These are phyloP conservation scores for Hypothenemus hampei DNA, from an alignment of 1,140 invertebrate species.

Conservation along the genomic window DNA sequence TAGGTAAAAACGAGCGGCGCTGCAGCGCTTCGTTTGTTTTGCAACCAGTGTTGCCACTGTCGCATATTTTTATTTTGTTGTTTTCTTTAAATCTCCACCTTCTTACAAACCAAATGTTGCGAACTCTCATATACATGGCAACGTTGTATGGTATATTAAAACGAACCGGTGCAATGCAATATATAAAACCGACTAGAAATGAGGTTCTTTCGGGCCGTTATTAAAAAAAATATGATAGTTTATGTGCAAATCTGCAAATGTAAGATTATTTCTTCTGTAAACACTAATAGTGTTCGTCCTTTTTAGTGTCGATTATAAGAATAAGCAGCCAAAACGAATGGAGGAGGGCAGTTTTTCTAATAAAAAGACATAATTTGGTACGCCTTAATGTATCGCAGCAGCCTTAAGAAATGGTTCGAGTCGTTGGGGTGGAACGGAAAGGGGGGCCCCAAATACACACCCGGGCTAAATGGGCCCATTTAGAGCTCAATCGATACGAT, in stretches of 20 bases:
- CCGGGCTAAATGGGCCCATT: conserved; percentile 18
- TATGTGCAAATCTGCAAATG: too few relatives aligned
- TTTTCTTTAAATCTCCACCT: neutral
- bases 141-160: neutral
- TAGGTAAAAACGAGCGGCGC: conserved; percentile 14
- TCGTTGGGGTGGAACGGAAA: neutral
- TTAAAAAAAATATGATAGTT: too few relatives aligned
- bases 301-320: too few relatives aligned
- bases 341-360: too few relatives aligned
- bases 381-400: conserved; percentile 22
- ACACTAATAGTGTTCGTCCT: too few relatives aligned
- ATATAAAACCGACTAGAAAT: neutral
- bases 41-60: neutral
- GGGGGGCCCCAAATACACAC: conserved; percentile 14
- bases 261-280: too few relatives aligned
- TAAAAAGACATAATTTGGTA: conserved; percentile 23
- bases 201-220: neutral
- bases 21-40: conserved; percentile 14
- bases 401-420: neutral
- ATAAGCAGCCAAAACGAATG: too few relatives aligned
- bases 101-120: too few relatives aligned
- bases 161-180: neutral
- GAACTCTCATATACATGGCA: too few relatives aligned
- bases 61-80: neutral
- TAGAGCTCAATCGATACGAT: conserved; percentile 21